phyloP scores from a whole-genome alignment of 1,140 invertebrate genomes.

The Drosophila suzukii region DNA sequence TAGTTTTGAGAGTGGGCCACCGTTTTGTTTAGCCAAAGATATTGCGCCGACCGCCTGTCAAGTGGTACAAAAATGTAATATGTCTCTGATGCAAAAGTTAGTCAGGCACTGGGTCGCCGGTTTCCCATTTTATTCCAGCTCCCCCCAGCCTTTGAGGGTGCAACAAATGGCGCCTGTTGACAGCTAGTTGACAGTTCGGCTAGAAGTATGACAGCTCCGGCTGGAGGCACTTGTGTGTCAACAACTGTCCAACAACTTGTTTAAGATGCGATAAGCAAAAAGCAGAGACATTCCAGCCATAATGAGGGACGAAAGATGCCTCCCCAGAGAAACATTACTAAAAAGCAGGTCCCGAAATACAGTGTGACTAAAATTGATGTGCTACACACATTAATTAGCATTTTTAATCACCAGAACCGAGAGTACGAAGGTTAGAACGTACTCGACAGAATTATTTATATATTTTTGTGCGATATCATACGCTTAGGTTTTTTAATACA shows the following conservation, averaged over 20 bases:
- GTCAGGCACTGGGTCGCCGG: conserved; percentile 38
- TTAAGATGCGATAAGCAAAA: conserved; percentile 28
- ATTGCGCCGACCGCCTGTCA: conserved; percentile 15
- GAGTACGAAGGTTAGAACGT: conserved; percentile 1
- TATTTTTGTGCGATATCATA: neutral
- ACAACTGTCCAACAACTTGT: conserved; percentile 49
- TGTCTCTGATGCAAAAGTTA: conserved; percentile 30
- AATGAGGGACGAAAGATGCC: conserved; percentile 4
- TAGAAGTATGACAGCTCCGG: conserved; percentile 62
- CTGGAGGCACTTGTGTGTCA: conserved; percentile 32
- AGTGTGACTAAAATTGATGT: conserved; percentile 28
- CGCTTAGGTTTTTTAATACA: conserved; percentile 16
- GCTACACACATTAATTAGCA: conserved; percentile 63
- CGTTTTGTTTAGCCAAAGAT: conserved; percentile 1
- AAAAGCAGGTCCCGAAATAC: conserved; percentile 2
- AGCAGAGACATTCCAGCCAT: conserved; percentile 1
- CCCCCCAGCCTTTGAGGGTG: conserved; percentile 9
- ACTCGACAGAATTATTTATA: conserved; percentile 35
- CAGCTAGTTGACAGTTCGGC: conserved; percentile 63
- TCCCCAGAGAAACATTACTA: conserved; percentile 23
- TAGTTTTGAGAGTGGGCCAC: neutral
- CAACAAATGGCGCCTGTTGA: conserved; percentile 48
- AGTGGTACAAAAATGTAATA: conserved; percentile 42
- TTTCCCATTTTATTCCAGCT: conserved; percentile 10
- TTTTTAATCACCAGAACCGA: conserved; percentile 63